Evolutionary conservation across 1,140 invertebrate species (phyloP), one percentile per base, ranked within the genome.

Genomic region (Zaprionus gabonicus): DNA sequence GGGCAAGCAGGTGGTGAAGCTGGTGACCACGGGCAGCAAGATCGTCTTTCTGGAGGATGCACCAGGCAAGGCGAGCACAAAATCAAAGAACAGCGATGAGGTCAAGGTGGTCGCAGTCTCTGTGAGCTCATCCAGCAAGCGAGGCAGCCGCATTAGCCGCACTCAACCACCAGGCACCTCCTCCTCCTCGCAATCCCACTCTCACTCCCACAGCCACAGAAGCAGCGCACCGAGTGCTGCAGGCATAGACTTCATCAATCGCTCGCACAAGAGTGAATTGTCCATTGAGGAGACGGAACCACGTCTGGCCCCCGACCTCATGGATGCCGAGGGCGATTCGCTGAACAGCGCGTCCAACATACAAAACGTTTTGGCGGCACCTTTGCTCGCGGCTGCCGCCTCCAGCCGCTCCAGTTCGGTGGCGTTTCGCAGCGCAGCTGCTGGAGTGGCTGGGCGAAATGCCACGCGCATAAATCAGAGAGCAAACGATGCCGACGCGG

Each of bases 1-100:
- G 51, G 27, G 57, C 34, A 71, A 75, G 17, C 74, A 78, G 38
- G 83, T 92, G 25, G 87, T 84, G 15, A 90, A 92, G 55, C 64
- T 91, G 60, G 87, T 92, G 12, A 92, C 87, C 53, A 85, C 84
- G 0, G 91, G 91, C 71, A 92, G 92, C 58, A 92, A 92, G 59
- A 92, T 92, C 62, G 87, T 92, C 9, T 92, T 92, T 78, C 84
- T 92, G 1, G 91, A 92, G 34, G 91, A 92, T 72, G 67, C 65
- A 2, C 83, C 87, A 0, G 55, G 9, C 12, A 6, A 65, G 4
- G 2, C 51, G 12, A 38, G 5, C 27, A 74, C 65, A 28, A 75
- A 76, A 20, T 36, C 67, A 1, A 91, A 82, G 49, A 17, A 66
- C 62, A 82, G 57, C 34, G 88, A 91, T 34, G 91, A 92, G 72